phyloP scores from a whole-genome alignment of 2,888 invertebrate species.

The Cryptocheilus praepositus region DNA sequence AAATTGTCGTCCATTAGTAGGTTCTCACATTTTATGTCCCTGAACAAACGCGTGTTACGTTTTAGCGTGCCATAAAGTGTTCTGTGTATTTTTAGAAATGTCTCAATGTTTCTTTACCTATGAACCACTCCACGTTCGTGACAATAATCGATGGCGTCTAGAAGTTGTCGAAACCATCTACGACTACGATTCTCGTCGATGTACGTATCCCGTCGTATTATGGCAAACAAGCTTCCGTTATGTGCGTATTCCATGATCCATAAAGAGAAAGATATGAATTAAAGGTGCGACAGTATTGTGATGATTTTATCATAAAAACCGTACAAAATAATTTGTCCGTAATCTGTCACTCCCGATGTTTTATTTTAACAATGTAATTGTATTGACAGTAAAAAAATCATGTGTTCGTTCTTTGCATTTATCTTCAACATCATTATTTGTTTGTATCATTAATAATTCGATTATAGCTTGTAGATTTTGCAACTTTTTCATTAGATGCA shows the following conservation, averaged over 20 bases:
- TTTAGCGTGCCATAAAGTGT: background rate
- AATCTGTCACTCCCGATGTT: too few relatives aligned
- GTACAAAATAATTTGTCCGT: too few relatives aligned
- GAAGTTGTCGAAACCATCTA: constrained; percentile 84
- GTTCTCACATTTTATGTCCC: constrained; percentile 91
- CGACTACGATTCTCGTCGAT: constrained; percentile 83
- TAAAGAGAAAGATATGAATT: too few relatives aligned
- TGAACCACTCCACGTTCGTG: constrained; percentile 88
- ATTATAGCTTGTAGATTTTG: too few relatives aligned
- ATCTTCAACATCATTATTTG: too few relatives aligned
- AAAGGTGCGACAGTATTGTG: too few relatives aligned
- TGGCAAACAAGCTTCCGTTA: constrained; percentile 86
- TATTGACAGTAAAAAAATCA: too few relatives aligned
- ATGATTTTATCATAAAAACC: too few relatives aligned
- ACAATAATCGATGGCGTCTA: constrained; percentile 86
- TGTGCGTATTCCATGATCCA: constrained; percentile 91
- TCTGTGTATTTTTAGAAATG: background rate
- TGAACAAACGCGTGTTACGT: constrained; percentile 61
- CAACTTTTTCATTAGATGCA: too few relatives aligned
- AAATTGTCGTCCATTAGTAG: constrained; percentile 83
- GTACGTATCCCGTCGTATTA: constrained; percentile 83
- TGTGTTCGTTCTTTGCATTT: too few relatives aligned
- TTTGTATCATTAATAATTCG: too few relatives aligned
- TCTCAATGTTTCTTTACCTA: constrained; percentile 76
- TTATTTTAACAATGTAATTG: too few relatives aligned